phyloP scores from a whole-genome alignment of 2,797 vertebrate species.

The Parotocinclus haroldoi region DNA sequence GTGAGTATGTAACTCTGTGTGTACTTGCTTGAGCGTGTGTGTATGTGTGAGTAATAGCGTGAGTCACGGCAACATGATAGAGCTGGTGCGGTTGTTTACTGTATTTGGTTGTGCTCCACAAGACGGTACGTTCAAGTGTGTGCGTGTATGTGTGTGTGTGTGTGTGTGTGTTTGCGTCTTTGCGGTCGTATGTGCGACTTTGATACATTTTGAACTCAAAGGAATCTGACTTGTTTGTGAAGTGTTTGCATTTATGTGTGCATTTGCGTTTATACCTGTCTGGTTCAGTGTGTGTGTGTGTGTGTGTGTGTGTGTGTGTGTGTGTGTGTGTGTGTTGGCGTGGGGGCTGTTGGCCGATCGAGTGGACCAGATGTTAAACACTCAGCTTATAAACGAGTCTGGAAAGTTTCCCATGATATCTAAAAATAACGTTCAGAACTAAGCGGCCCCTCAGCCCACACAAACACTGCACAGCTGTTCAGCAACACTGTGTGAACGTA shows the following conservation, averaged over 20 bases:
- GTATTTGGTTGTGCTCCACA: too few relatives aligned
- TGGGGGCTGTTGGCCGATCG: conserved; percentile 38
- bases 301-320: conserved; percentile 35
- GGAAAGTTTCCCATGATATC: conserved; percentile 70
- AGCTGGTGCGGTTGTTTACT: too few relatives aligned
- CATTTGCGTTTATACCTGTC: background rate
- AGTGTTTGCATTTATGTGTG: conserved; percentile 5
- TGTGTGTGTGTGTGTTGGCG: conserved; percentile 37
- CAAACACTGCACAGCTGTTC: background rate
- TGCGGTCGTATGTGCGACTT: too few relatives aligned
- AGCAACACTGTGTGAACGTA: background rate
- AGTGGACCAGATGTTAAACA: conserved; percentile 67
- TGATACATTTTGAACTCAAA: too few relatives aligned
- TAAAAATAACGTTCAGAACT: conserved; percentile 48
- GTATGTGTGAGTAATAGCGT: background rate
- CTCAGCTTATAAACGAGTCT: conserved; percentile 63
- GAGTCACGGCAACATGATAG: too few relatives aligned
- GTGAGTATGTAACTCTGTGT: too few relatives aligned
- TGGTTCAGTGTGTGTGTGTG: conserved; percentile 21
- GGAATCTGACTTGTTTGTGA: too few relatives aligned
- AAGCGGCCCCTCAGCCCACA: conserved; percentile 1
- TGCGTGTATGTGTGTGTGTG: too few relatives aligned
- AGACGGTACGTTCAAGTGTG: too few relatives aligned
- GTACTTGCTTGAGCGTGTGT: background rate
- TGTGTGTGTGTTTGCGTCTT: too few relatives aligned